Base-by-base conservation (phyloP, 2,888 invertebrate genomes). In the Bellardia pandia region DNA sequence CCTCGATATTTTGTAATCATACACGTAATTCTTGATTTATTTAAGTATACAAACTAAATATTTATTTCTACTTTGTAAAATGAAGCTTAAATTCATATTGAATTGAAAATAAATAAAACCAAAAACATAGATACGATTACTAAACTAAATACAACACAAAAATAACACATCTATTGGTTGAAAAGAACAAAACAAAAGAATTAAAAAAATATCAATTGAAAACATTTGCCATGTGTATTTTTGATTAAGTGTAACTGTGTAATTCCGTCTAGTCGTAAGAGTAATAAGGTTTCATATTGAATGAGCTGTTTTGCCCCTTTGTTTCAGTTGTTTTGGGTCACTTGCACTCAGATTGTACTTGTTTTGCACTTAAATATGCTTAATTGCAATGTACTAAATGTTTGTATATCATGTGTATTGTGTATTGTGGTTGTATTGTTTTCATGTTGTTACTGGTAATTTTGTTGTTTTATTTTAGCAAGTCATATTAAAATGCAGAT, bases 281-380 rank as follows among this genome's bases (percentile, higher is more conserved):
- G 48, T 40, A 83, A 23, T 77, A 83, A 71, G 83, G 77, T 53
- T 83, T 83, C 83, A 64, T 76, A 37, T 68, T 33, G 40, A 58
- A 75, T 56, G 40, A 60, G 13, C 4, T 56, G 13, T 9, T 56
- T 40, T 72, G n/a, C 23, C 16, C 16, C 4, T 42, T 74, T 78
- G 53, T 76, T 78, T 77, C 51, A 16, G 14, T 37, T 60, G 16
- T 58, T 72, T 66, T 53, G 56, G 78, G 86, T 88, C 90, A 83
- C 42, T 58, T 88, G 90, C 71, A 90, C 89, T 74, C 56, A 87
- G 81, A 84, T 81, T 88, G 89, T 72, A 90, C 89, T 42, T 16
- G 75, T 48, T 88, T 86, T 83, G 82, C 62, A 88, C 88, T 86
- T 68, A 58, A 64, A 11, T 85, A 81, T 78, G 56, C 81, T 81